phyloP scores from a whole-genome alignment of 1,140 invertebrate species.

The Archivesica marissinica region DNA sequence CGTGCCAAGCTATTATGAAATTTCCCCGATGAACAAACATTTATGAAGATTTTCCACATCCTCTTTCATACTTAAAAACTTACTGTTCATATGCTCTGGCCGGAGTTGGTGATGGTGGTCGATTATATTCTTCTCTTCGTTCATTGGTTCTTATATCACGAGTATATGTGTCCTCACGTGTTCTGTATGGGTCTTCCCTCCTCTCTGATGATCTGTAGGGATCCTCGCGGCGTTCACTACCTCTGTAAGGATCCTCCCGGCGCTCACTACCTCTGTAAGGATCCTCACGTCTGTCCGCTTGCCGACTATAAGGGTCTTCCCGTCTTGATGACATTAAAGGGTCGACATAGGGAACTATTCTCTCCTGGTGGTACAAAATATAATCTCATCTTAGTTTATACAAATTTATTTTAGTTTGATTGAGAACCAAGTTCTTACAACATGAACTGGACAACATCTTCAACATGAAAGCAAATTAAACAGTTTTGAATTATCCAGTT shows the following conservation, averaged over 20 bases:
- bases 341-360: background rate
- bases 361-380: background rate
- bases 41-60: too few species aligned
- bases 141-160: conserved; percentile 4
- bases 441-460: too few species aligned
- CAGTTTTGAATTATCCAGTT: too few species aligned
- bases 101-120: conserved; percentile 54
- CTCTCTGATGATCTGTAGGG: conserved; percentile 10
- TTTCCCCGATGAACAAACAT: too few species aligned
- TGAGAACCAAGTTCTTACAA: too few species aligned
- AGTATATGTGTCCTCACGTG: background rate
- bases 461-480: too few species aligned
- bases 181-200: background rate
- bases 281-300: conserved; percentile 25
- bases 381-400: background rate
- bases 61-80: too few species aligned
- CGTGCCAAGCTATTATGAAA: too few species aligned
- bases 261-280: conserved; percentile 52
- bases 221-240: conserved; percentile 6
- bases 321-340: background rate
- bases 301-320: conserved; percentile 15
- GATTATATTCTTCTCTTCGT: background rate
- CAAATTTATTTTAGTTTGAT: too few species aligned
- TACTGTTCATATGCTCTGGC: conserved; percentile 30
- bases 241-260: conserved; percentile 46